These are phyloP conservation scores for Phylloscopus trochiloides DNA, from an alignment of 2,113 vertebrate genomes.

Conservation along the genomic window DNA sequence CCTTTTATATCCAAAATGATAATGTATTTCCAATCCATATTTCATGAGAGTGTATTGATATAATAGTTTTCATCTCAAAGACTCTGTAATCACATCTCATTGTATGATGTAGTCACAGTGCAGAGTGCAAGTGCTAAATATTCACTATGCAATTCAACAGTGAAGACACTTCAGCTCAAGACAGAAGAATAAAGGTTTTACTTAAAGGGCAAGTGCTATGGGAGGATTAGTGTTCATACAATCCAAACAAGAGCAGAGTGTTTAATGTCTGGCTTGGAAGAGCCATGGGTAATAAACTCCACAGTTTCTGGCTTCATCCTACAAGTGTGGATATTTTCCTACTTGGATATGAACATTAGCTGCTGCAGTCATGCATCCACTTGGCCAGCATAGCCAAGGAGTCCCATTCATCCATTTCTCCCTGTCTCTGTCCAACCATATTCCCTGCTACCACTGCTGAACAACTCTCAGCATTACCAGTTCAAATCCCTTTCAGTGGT, in stretches of 20 bases:
- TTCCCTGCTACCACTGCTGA: not conserved
- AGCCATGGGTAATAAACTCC: not conserved
- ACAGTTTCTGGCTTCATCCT: not conserved
- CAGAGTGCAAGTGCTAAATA: not conserved
- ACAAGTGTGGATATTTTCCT: not conserved
- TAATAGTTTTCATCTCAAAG: not conserved
- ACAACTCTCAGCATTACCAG: not conserved
- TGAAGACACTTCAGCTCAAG: not conserved
- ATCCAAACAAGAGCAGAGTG: not conserved
- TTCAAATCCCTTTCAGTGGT: not conserved
- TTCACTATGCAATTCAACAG: not conserved
- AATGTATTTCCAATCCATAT: not conserved
- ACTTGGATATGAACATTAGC: not conserved
- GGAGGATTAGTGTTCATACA: not conserved
- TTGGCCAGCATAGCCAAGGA: not conserved
- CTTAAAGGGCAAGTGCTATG: not conserved
- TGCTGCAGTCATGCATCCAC: not conserved
- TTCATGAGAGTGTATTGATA: not conserved
- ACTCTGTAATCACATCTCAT: not conserved
- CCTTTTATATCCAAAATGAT: not conserved
- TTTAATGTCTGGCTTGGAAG: conserved; percentile 2
- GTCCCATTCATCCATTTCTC: not conserved
- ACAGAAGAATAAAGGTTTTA: conserved; percentile 1
- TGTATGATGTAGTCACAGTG: not conserved
- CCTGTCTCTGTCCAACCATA: not conserved